Base-by-base conservation (phyloP, 2,113 vertebrate species). In the Ophthalmotilapia sp. region DNA sequence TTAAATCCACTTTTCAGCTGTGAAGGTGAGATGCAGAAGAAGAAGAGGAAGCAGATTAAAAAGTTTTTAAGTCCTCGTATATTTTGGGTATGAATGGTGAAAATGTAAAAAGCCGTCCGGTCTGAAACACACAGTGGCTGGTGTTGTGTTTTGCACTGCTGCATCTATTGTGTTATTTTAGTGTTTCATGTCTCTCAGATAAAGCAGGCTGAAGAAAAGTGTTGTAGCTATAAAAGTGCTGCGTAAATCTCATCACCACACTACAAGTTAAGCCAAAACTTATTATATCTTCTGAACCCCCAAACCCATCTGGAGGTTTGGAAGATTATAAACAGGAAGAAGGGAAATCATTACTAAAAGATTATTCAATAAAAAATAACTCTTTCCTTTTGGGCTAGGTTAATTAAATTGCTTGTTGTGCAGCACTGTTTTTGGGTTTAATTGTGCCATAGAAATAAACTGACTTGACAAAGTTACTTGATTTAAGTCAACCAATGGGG, bases 1-100 rank as follows among this genome's bases (percentile, higher is more conserved):
- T 83, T 82, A 85, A 90, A 93, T 93, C 93, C 90, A 86, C 88
- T 88, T 91, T 65, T 82, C 77, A 83, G 83, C 68, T 7, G 6
- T 55, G 75, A 81, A 21, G 80, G 80, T 15, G 65, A 81, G 83
- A 19, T 42, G 83, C 55, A 51, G 81, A 42, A 55, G 82, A 60
- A 21, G 65, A 10, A 21, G 80, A 68, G 42, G 84, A 82, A 80
- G 86, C 31, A 83, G 85, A 89, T 86, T 90, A 90, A 58, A 87
- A 62, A 54, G 65, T 62, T 81, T 86, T 81, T 75, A 89, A 90
- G 80, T 82, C 82, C 23, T 81, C 3, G 15, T 85, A 56, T 81
- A 58, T 85, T 86, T 88, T 87, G 86, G 81, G 56, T 86, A 55
- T 47, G 77, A 73, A 70, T 68, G 15, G 82, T 85, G 79, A 86